Conservation (phyloP, 2,888 invertebrate species). For the Ophion ellenae region DNA sequence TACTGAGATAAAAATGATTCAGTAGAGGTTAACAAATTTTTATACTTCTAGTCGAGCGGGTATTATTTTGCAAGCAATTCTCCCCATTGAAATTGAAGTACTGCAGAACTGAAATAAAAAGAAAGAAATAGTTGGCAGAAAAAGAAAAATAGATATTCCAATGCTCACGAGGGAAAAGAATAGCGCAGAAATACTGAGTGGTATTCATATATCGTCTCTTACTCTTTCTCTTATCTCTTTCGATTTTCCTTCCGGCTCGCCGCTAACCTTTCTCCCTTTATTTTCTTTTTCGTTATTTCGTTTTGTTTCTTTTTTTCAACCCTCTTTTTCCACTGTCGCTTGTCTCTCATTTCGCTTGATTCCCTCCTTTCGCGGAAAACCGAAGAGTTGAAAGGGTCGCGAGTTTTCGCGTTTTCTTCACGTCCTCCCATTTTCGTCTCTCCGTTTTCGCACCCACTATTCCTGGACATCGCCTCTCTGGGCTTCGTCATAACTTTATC, state of each 20-base stretch:
- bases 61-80: no score
- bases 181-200: slow-evolving; percentile 36
- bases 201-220: slow-evolving; percentile 44
- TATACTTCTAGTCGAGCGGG: no score
- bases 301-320: slow-evolving; percentile 43
- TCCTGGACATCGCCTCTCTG: no score
- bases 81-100: no score
- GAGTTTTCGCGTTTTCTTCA: slow-evolving; percentile 41
- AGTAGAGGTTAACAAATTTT: no score
- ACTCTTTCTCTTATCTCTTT: slow-evolving; percentile 29
- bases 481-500: no score
- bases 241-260: no score
- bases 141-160: slow-evolving; percentile 38
- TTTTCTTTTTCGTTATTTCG: slow-evolving; percentile 26
- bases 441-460: not conserved
- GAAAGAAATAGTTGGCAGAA: not conserved
- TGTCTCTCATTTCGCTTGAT: slow-evolving; percentile 66
- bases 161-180: slow-evolving; percentile 29
- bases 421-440: slow-evolving; percentile 4
- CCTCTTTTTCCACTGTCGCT: slow-evolving; percentile 57
- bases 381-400: slow-evolving; percentile 38
- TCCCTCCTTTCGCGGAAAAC: slow-evolving; percentile 57
- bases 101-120: no score
- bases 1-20: no score
- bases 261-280: no score